Evolutionary conservation across 2,113 vertebrate genomes (phyloP).

Genomic region (Equus quagga): DNA sequence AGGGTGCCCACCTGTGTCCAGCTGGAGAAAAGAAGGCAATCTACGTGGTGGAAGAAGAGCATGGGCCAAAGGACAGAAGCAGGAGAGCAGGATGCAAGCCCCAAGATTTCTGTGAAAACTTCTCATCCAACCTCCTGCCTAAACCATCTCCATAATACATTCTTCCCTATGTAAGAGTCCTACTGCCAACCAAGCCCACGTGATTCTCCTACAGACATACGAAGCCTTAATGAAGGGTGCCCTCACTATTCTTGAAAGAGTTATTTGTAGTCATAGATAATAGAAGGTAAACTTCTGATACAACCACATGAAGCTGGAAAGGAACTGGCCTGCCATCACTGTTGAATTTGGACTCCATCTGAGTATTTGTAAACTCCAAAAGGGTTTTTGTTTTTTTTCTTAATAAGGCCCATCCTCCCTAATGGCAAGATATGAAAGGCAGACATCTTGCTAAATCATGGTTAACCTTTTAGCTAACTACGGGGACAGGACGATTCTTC

Average conservation of each 20-base stretch:
- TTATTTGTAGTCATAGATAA: neutral
- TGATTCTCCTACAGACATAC: neutral
- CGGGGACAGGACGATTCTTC: neutral
- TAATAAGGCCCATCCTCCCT: slow-evolving; percentile 4
- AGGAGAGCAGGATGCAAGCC: neutral
- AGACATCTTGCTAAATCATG: neutral
- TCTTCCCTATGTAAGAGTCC: neutral
- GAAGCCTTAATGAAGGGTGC: neutral
- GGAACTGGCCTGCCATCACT: neutral
- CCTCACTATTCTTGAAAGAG: neutral
- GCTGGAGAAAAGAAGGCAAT: neutral
- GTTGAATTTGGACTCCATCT: slow-evolving; percentile 9
- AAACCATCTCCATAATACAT: neutral
- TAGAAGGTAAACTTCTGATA: neutral
- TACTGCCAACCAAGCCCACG: neutral
- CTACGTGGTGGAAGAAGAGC: neutral
- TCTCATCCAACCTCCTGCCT: neutral
- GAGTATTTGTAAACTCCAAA: neutral
- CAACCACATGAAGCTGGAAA: slow-evolving; percentile 8
- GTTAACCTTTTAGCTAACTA: neutral
- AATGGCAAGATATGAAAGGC: neutral
- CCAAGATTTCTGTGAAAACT: neutral
- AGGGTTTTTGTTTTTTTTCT: neutral
- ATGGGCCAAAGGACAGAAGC: neutral
- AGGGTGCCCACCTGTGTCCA: neutral